These are phyloP conservation scores for Caenorhabditis angaria DNA, from an alignment of 2,888 invertebrate genomes.

Conservation along the genomic window DNA sequence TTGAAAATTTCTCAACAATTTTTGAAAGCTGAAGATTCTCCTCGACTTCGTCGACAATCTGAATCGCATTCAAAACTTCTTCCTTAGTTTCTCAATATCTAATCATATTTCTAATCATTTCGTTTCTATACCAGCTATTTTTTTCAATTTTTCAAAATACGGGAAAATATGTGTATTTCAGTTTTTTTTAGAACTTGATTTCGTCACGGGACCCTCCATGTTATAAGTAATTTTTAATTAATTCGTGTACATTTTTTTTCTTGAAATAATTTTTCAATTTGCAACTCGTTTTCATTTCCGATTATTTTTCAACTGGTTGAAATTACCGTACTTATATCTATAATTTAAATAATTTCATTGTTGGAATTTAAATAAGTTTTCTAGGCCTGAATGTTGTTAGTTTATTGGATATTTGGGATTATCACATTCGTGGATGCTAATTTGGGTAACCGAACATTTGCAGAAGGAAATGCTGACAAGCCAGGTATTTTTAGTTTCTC, in stretches of 20 bases:
- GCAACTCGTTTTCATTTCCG: neutral
- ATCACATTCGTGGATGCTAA: neutral
- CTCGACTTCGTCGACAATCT: constrained; percentile 32
- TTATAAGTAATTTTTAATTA: neutral
- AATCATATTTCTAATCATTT: neutral
- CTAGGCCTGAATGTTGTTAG: neutral
- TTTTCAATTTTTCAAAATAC: neutral
- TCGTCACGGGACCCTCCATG: neutral
- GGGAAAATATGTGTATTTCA: neutral
- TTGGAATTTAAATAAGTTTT: neutral
- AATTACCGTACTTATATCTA: neutral
- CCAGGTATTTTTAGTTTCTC: no score
- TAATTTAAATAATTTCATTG: neutral
- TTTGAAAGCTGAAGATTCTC: constrained; percentile 8
- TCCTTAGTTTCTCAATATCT: neutral
- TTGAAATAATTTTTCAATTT: neutral
- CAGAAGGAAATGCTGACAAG: no score
- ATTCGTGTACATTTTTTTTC: neutral
- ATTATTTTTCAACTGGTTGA: neutral
- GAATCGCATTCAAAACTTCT: constrained; percentile 36
- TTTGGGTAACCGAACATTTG: no score
- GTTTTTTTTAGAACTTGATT: neutral
- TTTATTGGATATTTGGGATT: neutral
- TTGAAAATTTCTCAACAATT: neutral
- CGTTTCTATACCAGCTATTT: neutral